Evolutionary conservation across 1,140 invertebrate genomes (phyloP), one percentile per base, ranked within the genome.

Genomic region (Acromyrmex heyeri): DNA sequence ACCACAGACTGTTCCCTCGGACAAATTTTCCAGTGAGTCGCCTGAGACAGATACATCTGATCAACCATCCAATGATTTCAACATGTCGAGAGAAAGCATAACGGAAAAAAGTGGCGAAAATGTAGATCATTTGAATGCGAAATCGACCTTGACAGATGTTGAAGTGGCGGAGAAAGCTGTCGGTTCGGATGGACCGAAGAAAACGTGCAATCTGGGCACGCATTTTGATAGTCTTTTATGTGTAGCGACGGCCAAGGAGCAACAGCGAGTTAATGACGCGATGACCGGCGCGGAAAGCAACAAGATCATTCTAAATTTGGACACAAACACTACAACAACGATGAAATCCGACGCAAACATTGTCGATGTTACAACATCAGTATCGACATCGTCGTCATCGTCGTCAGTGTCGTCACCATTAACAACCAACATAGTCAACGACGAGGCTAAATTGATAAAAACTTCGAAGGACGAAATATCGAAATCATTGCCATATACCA

Each of bases 261-360:
- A 90, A 21, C 44, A 91, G 18, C 93, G 91, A 18, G 85, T 91
- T 3, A 79, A 88, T 3, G 89, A 92, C 7, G 86, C 73, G 1
- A 61, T 90, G 30, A 44, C 48, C 2, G 82, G 77, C 18, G 27
- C 69, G 6, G 94, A 94, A 27, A 94, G 77, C 69, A 94, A 94
- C 59, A 95, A 95, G 65, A 95, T 95, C 21, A 90, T 95, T 21
- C 79, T 95, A n/a, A 95, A 95, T 82, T 82, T 95, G 3, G 95
- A 95, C 64, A 95, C 95, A 0, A 95, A 95, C 48, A 95, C 93
- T 1, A 95, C 95, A 24, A 95, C 94, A 8, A 94, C 94, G 0
- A 92, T 95, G 93, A 95, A 95, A 75, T 81, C 93, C 6, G 94
- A 95, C 38, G 72, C 82, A 38, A 44, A 78, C 65, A 18, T 76